Base-by-base conservation (phyloP, 2,797 vertebrate species). In the Microctenopoma steveboyesi region DNA sequence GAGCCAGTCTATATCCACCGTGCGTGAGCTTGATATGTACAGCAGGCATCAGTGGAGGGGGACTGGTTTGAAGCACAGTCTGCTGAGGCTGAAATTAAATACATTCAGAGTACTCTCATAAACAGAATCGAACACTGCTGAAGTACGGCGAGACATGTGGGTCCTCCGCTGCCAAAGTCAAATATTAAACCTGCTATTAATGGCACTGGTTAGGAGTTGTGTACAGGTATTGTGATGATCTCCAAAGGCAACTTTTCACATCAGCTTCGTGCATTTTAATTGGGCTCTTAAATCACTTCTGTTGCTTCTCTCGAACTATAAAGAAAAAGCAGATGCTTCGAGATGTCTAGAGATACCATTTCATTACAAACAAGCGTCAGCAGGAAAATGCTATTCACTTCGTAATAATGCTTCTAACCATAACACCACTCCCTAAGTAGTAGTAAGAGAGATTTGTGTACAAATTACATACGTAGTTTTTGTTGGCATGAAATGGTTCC, bases 1-100 rank as follows among this genome's bases (percentile, higher is more conserved):
- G n/a, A 69, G 42, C 51, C 49, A 10, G 58, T 78, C 67, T 40
- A 60, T 70, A 58, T 81, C 66, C 61, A 60, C 33, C 61, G n/a
- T 50, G 52, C 9, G 8, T 9, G 9, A 9, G 8, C 27, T 16
- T 1, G 40, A 56, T 14, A 39, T 52, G 15, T 42, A 33, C 48
- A 1, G 62, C 63, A 71, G 74, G 16, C 54, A 54, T 22, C 35
- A 70, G 30, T 9, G 25, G 43, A 47, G 25, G 18, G 3, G 15
- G 49, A 25, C 52, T 30, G 28, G 28, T 22, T 56, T 8, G 7
- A 1, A 42, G 5, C 12, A 67, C 30, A 4, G 12, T 11, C 49
- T 10, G 42, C 6, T 51, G 5, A 52, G 40, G 46, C 27, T 59
- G 27, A 52, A 46, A 42, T 48, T 40, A 5, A 48, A 57, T 40